phyloP scores from a whole-genome alignment of 2,797 vertebrate species.

The Cirrhinus molitorella region DNA sequence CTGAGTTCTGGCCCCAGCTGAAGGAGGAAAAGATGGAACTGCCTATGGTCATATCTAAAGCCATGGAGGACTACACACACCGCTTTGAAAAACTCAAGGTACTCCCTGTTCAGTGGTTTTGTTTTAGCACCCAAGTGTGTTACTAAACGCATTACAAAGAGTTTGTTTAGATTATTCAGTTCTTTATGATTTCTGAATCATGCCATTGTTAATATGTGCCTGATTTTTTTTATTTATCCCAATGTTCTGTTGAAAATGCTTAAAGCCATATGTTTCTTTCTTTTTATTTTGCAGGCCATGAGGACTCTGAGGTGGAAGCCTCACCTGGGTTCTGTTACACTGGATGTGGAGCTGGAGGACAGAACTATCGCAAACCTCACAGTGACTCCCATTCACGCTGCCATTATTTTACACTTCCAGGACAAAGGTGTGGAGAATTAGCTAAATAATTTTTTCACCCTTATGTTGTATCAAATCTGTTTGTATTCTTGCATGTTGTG shows the following conservation, averaged over 20 bases:
- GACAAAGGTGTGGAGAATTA: slow-evolving; percentile 82
- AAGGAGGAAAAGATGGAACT: slow-evolving; percentile 98
- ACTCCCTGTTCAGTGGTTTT: neutral
- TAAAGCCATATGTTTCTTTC: slow-evolving; percentile 1
- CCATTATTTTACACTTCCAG: slow-evolving; percentile 96
- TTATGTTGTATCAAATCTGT: neutral
- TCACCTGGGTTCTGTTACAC: slow-evolving; percentile 91
- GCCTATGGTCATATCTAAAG: slow-evolving; percentile 83
- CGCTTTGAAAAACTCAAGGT: slow-evolving; percentile 98
- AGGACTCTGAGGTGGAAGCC: slow-evolving; percentile 98
- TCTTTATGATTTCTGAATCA: neutral
- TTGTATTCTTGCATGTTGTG: neutral
- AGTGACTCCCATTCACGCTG: slow-evolving; percentile 92
- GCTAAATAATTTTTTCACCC: neutral
- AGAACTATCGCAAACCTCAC: slow-evolving; percentile 89
- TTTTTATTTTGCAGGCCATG: slow-evolving; percentile 86
- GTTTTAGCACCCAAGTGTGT: neutral
- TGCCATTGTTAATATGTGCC: neutral
- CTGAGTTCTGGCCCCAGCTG: slow-evolving; percentile 96
- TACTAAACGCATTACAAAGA: neutral
- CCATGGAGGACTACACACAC: slow-evolving; percentile 92
- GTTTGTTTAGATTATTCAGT: neutral
- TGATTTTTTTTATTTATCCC: neutral
- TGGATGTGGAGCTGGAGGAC: slow-evolving; percentile 94
- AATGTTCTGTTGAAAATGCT: neutral